Base-by-base conservation (phyloP, 2,113 vertebrate species). In the Bostrychus sinensis region DNA sequence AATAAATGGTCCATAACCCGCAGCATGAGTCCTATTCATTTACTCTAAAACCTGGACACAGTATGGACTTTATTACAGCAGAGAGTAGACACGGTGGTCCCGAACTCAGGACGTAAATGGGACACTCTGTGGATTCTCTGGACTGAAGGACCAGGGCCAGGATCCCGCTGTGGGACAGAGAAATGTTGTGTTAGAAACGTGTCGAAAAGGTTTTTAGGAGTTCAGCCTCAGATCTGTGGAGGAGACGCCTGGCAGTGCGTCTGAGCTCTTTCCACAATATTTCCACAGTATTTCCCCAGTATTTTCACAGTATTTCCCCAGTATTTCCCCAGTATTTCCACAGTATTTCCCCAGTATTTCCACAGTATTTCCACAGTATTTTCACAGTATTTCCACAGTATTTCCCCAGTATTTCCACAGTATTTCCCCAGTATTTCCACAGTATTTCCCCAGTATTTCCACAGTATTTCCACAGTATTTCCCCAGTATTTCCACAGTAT, bases 211-310 rank as follows among this genome's bases (percentile, higher is more conserved):
- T 78, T 73, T 14, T 62, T 13, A 22, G 54, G 45, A 79, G 80
- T 87, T 80, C 82, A 81, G n/a, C 48, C 56, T 34, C 38, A 41
- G 36, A 58, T 64, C 61, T 70, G 74, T 62, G 79, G 82, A 81
- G 70, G 68, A 28, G 53, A 51, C 12, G 56, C 56, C 66, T 55
- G 56, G 60, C 70, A 36, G 38, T 4, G 30, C 38, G 62, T 79
- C 43, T 36, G 45, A 38, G 51, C 56, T 56, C n/a, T n/a, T n/a
- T n/a, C n/a, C n/a, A n/a, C n/a, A n/a, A n/a, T n/a, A n/a, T 63
- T n/a, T n/a, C n/a, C n/a, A n/a, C n/a, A n/a, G n/a, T n/a, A n/a
- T n/a, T n/a, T n/a, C n/a, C n/a, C n/a, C n/a, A n/a, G n/a, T n/a
- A n/a, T n/a, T n/a, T n/a, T n/a, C n/a, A n/a, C n/a, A n/a, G n/a